phyloP scores from a whole-genome alignment of 2,113 vertebrate genomes.

The Hydropotes inermis region DNA sequence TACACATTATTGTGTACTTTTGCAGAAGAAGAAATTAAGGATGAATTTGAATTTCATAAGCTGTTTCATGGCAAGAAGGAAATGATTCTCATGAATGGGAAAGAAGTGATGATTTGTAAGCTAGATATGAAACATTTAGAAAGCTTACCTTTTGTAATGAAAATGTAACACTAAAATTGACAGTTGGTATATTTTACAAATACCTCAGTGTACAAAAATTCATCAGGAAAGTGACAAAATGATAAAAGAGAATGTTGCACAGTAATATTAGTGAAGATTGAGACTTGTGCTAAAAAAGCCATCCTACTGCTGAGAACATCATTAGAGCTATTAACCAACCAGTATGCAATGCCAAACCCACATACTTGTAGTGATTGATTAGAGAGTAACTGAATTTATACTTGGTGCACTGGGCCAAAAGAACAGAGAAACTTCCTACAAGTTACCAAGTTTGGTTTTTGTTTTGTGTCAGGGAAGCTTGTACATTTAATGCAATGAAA shows the following conservation, averaged over 20 bases:
- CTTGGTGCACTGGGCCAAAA: neutral
- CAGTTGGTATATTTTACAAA: constrained; percentile 54
- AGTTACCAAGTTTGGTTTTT: neutral
- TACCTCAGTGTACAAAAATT: constrained; percentile 48
- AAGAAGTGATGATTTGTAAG: neutral
- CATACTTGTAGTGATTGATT: constrained; percentile 25
- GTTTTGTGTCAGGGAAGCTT: constrained; percentile 11
- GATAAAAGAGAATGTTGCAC: constrained; percentile 52
- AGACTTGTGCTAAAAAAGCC: constrained; percentile 52
- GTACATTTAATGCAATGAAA: constrained; percentile 26
- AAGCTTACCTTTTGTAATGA: constrained; percentile 48
- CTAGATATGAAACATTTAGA: constrained; percentile 40
- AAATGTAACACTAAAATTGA: constrained; percentile 66
- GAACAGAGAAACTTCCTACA: neutral
- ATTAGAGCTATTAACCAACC: constrained; percentile 67
- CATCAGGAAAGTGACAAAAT: constrained; percentile 57
- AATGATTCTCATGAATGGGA: constrained; percentile 21
- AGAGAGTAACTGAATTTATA: constrained; percentile 35
- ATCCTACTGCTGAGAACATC: constrained; percentile 56
- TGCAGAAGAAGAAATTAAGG: constrained; percentile 46
- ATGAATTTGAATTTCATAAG: constrained; percentile 37
- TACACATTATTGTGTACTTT: constrained; percentile 21
- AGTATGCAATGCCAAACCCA: constrained; percentile 1
- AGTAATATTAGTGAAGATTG: constrained; percentile 55
- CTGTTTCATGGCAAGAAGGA: constrained; percentile 44